Conservation (phyloP, 92 coral and sea anemone species). For the Zoanthus sociatus region DNA sequence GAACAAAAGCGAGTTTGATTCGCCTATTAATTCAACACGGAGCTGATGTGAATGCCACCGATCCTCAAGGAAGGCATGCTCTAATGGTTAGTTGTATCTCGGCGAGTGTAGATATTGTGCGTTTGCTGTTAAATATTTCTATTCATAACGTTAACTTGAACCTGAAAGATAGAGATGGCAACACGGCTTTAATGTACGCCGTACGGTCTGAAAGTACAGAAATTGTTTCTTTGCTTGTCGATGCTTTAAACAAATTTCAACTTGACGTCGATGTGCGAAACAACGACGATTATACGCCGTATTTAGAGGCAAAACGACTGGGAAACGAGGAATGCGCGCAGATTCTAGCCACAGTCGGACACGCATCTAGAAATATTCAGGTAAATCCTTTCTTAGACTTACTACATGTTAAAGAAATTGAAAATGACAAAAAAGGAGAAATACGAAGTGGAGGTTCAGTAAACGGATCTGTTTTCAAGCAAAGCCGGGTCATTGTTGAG, state of each 20-base stretch:
- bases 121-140: conserved; percentile 73
- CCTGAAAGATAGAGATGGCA: conserved; percentile 76
- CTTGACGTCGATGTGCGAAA: conserved; percentile 88
- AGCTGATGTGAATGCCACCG: conserved; percentile 88
- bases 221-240: conserved; percentile 78
- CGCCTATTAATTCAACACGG: conserved; percentile 83
- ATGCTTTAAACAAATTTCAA: conserved; percentile 78
- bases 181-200: conserved; percentile 89
- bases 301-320: conserved; percentile 82
- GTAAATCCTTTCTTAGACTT: conserved; percentile 95
- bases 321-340: conserved; percentile 82
- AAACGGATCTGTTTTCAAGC: neutral
- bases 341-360: conserved; percentile 74
- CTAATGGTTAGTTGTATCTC: conserved; percentile 77
- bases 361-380: conserved; percentile 80
- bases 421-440: conserved; percentile 31
- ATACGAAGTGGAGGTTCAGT: conserved; percentile 45
- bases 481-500: neutral
- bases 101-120: conserved; percentile 80
- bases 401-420: conserved; percentile 39
- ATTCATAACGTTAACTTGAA: conserved; percentile 85
- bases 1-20: conserved; percentile 80
- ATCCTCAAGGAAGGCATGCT: conserved; percentile 83
- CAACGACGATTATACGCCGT: conserved; percentile 91
- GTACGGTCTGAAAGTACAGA: conserved; percentile 75